Evolutionary conservation across 1,140 invertebrate genomes (phyloP), one percentile per base, ranked within the genome.

Genomic region (Drosophila willistoni): DNA sequence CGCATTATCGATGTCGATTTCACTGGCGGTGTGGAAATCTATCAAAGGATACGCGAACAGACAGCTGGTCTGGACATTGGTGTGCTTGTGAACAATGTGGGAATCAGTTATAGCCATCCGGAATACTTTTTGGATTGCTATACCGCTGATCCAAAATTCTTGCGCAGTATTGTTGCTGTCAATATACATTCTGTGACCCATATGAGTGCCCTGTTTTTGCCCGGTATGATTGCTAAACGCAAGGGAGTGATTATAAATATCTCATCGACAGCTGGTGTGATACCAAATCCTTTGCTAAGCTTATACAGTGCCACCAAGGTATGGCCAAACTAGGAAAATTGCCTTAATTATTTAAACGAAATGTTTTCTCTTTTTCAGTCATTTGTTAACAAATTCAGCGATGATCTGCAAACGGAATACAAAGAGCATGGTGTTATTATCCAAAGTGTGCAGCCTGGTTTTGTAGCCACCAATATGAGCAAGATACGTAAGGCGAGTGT

Each of bases 21-120:
- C 91, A 96, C 95, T 4, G 93, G 94, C 72, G 95, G 92, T 3
- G 93, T 94, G 2, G 93, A 94, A 10, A 96, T 98, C 42, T 99
- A 97, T 90, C 93, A 95, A 0, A 94, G 94, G 64, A 97, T 99
- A 57, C 93, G 95, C 25, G 95, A 95, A 76, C 94, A 96, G 63
- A 94, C 98, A 7, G 93, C 93, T 7, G 96, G 95, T 2, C 93
- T 99, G 1, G 97, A 99, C 90, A 96, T 99, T 69, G 98, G 97
- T 1, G 95, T 98, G 14, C 93, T 99, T 9, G 95, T 99, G 5
- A 99, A 99, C 92, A 99, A 99, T 93, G 98, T 99, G 0, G 98
- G 98, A 3, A 95, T 97, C 71, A 97, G 96, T 62, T 99, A 99
- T 92, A 93, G 95, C 0, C 95, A 97, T 92, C 98, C 98, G 0